Conservation (phyloP, 92 coral and sea anemone species). For the Zoanthus sansibaricus region DNA sequence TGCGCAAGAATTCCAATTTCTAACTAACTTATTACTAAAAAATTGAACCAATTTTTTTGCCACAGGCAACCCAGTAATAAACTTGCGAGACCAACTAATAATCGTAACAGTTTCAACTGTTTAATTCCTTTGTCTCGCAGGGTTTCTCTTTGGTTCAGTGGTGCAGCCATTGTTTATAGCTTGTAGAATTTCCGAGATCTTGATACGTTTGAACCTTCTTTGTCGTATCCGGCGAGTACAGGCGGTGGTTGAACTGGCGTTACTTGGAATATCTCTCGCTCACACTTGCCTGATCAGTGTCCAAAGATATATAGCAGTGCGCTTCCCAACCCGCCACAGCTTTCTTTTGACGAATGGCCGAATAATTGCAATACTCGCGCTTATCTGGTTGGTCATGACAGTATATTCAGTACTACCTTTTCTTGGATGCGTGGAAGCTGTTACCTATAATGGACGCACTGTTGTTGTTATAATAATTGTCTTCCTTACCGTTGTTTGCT, state of each 20-base stretch:
- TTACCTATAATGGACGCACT: background rate
- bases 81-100: too few species aligned
- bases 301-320: constrained; percentile 3
- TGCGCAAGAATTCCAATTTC: too few species aligned
- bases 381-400: background rate
- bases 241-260: background rate
- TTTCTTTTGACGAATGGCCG: background rate
- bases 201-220: background rate
- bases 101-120: too few species aligned
- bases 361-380: background rate
- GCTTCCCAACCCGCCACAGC: background rate
- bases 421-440: background rate
- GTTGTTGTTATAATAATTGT: background rate
- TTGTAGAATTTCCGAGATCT: background rate
- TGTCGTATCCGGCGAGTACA: background rate
- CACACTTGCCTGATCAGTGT: background rate
- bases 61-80: too few species aligned
- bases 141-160: background rate
- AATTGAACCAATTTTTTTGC: too few species aligned
- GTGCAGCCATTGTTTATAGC: background rate
- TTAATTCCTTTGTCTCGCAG: background rate
- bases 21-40: too few species aligned
- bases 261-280: background rate
- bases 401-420: background rate
- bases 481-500: background rate